Conservation (phyloP, 30 jellyfish, hydroid and myxozoan genomes). For the Euphysa ruthae region DNA sequence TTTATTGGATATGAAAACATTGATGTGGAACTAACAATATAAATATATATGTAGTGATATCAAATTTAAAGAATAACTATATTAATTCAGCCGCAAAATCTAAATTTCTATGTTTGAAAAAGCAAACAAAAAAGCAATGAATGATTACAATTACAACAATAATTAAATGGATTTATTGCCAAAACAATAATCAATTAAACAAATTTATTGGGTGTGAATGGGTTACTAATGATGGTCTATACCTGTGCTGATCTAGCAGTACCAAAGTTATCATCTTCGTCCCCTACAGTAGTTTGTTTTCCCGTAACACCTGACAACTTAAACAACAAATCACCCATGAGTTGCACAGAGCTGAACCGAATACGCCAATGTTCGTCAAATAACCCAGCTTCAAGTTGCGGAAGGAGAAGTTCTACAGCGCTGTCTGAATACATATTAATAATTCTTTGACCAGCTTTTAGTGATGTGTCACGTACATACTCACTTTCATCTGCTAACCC, state of each 20-base stretch:
- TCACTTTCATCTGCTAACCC: conserved; percentile 92
- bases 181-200: background rate
- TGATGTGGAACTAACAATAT: no score
- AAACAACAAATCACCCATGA: conserved; percentile 89
- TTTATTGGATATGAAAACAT: no score
- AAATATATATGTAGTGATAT: no score
- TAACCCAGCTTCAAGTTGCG: conserved; percentile 86
- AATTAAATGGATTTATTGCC: no score
- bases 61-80: no score
- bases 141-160: no score
- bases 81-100: no score
- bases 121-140: no score
- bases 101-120: no score
- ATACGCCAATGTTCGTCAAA: conserved; percentile 95
- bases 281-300: conserved; percentile 87
- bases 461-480: conserved; percentile 81
- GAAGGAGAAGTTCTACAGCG: conserved; percentile 64
- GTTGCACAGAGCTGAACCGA: conserved; percentile 80
- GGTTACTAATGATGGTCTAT: no score
- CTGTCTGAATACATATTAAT: conserved; percentile 80
- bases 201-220: no score
- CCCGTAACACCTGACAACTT: conserved; percentile 89
- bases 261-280: conserved; percentile 94
- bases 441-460: conserved; percentile 94
- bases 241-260: conserved; percentile 92